phyloP scores from a whole-genome alignment of 2,888 invertebrate species.

The Pogonocherus hispidulus region DNA sequence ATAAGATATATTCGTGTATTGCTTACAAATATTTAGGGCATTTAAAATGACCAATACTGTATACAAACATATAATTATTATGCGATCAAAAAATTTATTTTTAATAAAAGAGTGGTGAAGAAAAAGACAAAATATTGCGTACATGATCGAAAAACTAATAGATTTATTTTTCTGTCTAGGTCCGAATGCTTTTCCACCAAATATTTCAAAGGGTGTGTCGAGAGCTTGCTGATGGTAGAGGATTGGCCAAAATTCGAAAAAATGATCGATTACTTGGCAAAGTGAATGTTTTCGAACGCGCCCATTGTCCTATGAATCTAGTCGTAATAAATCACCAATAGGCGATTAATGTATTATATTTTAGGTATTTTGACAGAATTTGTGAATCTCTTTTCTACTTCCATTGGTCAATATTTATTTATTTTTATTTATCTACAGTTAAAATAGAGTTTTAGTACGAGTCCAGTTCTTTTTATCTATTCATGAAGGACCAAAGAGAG shows the following conservation, averaged over 20 bases:
- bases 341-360: constrained; percentile 59
- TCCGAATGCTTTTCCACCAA: constrained; percentile 83
- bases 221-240: constrained; percentile 82
- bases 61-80: too few species aligned
- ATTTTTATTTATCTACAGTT: constrained; percentile 42
- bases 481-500: constrained; percentile 47
- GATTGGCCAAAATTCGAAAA: constrained; percentile 83
- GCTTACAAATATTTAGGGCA: too few species aligned
- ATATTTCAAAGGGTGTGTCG: constrained; percentile 86
- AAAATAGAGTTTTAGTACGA: constrained; percentile 23
- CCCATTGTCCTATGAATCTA: constrained; percentile 63
- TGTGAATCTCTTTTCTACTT: constrained; percentile 52
- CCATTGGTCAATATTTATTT: constrained; percentile 51
- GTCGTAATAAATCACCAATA: constrained; percentile 60
- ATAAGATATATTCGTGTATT: too few species aligned
- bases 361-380: constrained; percentile 60
- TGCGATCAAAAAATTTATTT: too few species aligned
- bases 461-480: constrained; percentile 25
- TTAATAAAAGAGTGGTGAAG: too few species aligned
- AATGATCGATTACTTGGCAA: constrained; percentile 85
- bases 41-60: too few species aligned
- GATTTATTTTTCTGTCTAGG: constrained; percentile 70
- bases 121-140: neutral
- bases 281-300: constrained; percentile 59
- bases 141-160: constrained; percentile 31